A percentile compares a stretch with the other conserved stretches of the same genome.
These are phyloP conservation scores for Drepana arcuata DNA, from an alignment of 1,140 invertebrate genomes.

Conservation along the genomic window DNA sequence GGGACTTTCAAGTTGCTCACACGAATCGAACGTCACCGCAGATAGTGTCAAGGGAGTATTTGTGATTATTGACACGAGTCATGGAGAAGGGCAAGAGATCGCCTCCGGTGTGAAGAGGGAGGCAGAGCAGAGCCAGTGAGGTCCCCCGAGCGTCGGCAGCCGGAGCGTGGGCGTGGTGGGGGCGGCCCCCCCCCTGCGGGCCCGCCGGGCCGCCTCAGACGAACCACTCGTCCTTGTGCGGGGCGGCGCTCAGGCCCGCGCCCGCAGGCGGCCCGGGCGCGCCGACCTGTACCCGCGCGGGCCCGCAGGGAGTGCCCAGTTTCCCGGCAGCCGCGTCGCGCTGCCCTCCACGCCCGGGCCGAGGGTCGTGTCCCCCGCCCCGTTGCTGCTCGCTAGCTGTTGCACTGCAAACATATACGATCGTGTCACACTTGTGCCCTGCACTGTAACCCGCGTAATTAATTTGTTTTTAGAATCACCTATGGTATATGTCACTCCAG, in stretches of 20 bases:
- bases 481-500: too few species aligned
- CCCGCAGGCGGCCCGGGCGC: constrained; percentile 73
- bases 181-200: constrained; percentile 69
- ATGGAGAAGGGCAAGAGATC: constrained; percentile 3
- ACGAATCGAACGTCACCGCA: too few species aligned
- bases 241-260: constrained; percentile 67
- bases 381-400: constrained; percentile 75
- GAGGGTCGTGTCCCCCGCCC: constrained; percentile 56
- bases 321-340: constrained; percentile 83
- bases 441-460: too few species aligned
- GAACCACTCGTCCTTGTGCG: constrained; percentile 81
- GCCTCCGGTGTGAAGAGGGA: too few species aligned
- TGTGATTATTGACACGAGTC: too few species aligned
- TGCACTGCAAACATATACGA: constrained; percentile 75
- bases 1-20: too few species aligned
- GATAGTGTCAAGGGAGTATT: too few species aligned
- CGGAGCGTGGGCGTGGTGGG: constrained; percentile 9
- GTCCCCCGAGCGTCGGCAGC: neutral
- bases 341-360: constrained; percentile 69
- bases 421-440: too few species aligned
- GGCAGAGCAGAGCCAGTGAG: constrained; percentile 4
- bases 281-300: constrained; percentile 78
- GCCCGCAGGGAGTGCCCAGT: constrained; percentile 94
- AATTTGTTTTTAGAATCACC: too few species aligned
- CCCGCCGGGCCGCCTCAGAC: constrained; percentile 72